Evolutionary conservation across 2,888 invertebrate species (phyloP).

Genomic region (Dryococelus australis): DNA sequence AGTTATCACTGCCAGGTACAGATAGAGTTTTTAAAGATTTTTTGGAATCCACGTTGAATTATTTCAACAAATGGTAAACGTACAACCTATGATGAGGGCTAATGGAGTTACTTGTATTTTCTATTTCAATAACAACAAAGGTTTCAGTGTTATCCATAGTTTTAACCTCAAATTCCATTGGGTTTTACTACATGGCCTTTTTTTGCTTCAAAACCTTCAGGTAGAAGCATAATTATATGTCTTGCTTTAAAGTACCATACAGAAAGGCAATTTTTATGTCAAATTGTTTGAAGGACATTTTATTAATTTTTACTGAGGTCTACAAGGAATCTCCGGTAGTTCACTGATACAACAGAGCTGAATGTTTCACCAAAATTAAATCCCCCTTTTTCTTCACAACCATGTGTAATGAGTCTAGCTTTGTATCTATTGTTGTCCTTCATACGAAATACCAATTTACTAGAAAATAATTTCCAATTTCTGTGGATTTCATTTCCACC

Average conservation of each 20-base stretch:
- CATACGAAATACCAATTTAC: neutral
- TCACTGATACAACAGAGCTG: neutral
- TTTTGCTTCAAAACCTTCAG: neutral
- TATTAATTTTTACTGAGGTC: neutral
- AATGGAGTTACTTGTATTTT: neutral
- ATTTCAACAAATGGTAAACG: neutral
- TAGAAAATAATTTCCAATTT: neutral
- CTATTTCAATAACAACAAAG: neutral
- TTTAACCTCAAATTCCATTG: neutral
- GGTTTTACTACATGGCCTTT: neutral
- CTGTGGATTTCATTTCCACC: neutral
- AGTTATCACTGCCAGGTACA: neutral
- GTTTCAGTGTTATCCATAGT: neutral
- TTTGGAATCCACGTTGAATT: neutral
- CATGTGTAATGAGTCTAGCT: neutral
- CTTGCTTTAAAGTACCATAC: neutral
- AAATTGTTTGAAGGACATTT: neutral
- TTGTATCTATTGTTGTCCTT: neutral
- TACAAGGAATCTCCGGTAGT: neutral
- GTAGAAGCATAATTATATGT: neutral
- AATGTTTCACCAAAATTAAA: neutral
- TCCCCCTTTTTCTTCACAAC: neutral
- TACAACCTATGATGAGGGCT: neutral
- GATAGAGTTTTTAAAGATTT: neutral
- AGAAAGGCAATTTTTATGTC: neutral